phyloP scores from a whole-genome alignment of 1,140 invertebrate species.

The Aphelinus atriplicis region DNA sequence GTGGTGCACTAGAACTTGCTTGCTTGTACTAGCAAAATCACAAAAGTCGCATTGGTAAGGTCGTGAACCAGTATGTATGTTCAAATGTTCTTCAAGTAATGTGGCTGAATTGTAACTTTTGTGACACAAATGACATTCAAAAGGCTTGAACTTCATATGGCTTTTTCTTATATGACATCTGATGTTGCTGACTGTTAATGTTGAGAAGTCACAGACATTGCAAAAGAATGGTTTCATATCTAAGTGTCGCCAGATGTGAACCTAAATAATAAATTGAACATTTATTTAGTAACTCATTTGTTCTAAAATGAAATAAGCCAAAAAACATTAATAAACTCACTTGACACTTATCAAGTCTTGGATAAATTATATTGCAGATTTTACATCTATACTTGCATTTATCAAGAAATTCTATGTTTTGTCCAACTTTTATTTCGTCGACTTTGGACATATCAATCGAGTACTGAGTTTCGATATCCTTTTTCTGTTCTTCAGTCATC shows the following conservation, averaged over 20 bases:
- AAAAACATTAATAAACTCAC: conserved; percentile 30
- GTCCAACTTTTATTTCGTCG: conserved; percentile 41
- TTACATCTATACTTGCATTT: conserved; percentile 49
- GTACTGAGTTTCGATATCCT: conserved; percentile 49
- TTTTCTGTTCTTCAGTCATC: conserved; percentile 52
- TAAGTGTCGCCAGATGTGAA: conserved; percentile 57
- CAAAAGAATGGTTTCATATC: conserved; percentile 60
- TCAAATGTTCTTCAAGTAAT: conserved; percentile 51
- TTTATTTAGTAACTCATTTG: too few relatives aligned
- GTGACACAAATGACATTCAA: conserved; percentile 46
- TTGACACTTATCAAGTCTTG: conserved; percentile 53
- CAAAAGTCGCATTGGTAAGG: conserved; percentile 51
- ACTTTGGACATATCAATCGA: conserved; percentile 47
- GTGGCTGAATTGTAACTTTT: conserved; percentile 48
- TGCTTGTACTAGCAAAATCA: conserved; percentile 46
- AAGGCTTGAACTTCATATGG: conserved; percentile 56
- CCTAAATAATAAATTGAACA: conserved; percentile 19
- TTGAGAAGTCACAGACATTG: conserved; percentile 62
- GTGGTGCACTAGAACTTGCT: conserved; percentile 52
- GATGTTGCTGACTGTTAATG: conserved; percentile 55
- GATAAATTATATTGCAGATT: conserved; percentile 47
- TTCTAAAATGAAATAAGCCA: neutral
- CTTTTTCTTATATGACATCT: conserved; percentile 54
- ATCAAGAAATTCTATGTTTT: conserved; percentile 42
- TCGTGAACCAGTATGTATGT: conserved; percentile 51